Evolutionary conservation across 2,113 vertebrate species (phyloP).

Genomic region (Syrrhaptes paradoxus): DNA sequence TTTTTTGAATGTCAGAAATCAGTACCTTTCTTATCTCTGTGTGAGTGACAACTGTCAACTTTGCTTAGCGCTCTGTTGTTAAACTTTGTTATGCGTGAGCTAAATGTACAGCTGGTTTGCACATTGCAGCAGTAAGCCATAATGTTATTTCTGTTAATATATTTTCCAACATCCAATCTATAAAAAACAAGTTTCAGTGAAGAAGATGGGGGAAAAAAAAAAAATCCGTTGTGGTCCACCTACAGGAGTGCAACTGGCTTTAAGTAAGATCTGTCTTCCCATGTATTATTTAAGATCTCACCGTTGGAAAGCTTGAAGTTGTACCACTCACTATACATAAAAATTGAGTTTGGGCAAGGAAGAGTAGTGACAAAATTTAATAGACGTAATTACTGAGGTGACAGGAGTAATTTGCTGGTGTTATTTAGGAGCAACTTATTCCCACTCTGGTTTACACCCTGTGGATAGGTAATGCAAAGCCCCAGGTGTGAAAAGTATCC

Average conservation of each 20-base stretch:
- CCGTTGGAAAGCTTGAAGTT: not conserved
- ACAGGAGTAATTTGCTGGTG: not conserved
- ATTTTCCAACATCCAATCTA: not conserved
- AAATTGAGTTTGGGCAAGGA: not conserved
- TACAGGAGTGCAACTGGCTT: not conserved
- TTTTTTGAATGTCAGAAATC: not conserved
- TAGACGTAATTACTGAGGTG: not conserved
- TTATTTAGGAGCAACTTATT: not conserved
- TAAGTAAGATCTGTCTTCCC: not conserved
- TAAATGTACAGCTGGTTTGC: constrained; percentile 24
- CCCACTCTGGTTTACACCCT: not conserved
- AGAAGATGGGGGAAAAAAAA: not conserved
- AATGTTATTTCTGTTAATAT: constrained; percentile 9
- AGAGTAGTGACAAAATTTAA: not conserved
- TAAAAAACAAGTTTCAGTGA: not conserved
- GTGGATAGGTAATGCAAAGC: not conserved
- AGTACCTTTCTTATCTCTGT: not conserved
- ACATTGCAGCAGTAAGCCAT: constrained; percentile 16
- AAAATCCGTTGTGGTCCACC: not conserved
- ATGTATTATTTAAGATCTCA: not conserved
- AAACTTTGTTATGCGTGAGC: not conserved
- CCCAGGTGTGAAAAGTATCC: not conserved
- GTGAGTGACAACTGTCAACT: not conserved
- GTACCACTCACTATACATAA: not conserved
- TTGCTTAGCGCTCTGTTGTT: constrained; percentile 21